These are phyloP conservation scores for Takifugu flavidus DNA, from an alignment of 2,113 vertebrate genomes.

Conservation along the genomic window DNA sequence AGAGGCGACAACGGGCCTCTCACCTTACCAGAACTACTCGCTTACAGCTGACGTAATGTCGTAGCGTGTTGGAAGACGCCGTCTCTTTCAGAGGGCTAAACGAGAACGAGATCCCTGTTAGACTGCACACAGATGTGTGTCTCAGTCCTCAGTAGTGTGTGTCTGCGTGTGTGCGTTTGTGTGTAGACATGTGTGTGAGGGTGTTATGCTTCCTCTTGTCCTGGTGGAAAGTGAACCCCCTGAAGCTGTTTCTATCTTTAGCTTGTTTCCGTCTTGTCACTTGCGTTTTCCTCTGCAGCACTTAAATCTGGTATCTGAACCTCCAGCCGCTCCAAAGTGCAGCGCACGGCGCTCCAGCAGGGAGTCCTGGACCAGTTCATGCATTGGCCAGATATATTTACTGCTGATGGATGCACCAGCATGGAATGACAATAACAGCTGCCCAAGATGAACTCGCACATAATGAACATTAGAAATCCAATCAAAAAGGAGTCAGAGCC, in stretches of 20 bases:
- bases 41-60: not conserved
- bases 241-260: constrained; percentile 68
- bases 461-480: not conserved
- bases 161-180: not conserved
- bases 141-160: not conserved
- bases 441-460: not conserved
- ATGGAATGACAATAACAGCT: not conserved
- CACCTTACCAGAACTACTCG: not conserved
- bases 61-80: too few relatives aligned
- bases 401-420: constrained; percentile 7
- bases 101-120: not conserved
- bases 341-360: constrained; percentile 56
- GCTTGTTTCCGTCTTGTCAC: constrained; percentile 67
- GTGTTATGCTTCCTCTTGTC: constrained; percentile 53
- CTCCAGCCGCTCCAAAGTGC: constrained; percentile 61
- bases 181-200: constrained; percentile 9
- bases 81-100: too few relatives aligned
- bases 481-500: too few relatives aligned
- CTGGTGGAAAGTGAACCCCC: constrained; percentile 48
- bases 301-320: constrained; percentile 68
- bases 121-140: not conserved
- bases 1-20: not conserved
- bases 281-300: constrained; percentile 54
- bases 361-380: constrained; percentile 33
- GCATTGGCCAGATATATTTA: constrained; percentile 1